Base-by-base conservation (phyloP, 2,797 vertebrate genomes). In the Parauchenoglanis punctatus region DNA sequence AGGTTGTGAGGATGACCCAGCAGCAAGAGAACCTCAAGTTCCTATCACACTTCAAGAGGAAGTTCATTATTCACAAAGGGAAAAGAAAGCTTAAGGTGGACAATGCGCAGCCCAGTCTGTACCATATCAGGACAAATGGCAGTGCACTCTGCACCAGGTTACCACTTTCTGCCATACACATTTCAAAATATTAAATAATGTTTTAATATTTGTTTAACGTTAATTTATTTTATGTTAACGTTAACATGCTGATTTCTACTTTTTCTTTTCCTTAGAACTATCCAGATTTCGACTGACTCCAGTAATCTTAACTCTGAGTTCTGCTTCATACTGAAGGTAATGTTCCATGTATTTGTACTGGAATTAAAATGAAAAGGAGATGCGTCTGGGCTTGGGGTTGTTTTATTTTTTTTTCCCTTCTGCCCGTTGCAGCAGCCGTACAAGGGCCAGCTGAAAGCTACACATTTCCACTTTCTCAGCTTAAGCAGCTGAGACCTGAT, bases 1-100 rank as follows among this genome's bases (percentile, higher is more conserved):
- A 99, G 99, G 99, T 99, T 67, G 99, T 99, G 54, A 96, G 98
- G 15, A 99, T 99, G 99, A 99, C 98, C 0, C 99, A 99, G 94
- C 99, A 99, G 95, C 99, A 99, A 94, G 99, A 99, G 93, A 99
- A 99, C 93, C 97, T 98, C 90, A 99, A 99, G 93, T 99, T 99
- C 93, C 94, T 99, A 87, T 99, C 98, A 0, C 99, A 99, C 89
- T 99, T 99, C 93, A 99, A 99, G 95, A 97, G 99, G 88, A 99
- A 98, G 93, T 99, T 99, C 90, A 97, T 99, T 91, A 97, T 99
- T 90, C 99, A 99, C 95, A 97, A 97, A 87, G 98, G 99, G 90
- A 98, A 97, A 92, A 94, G 98, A 93, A 99, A 98, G 94, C 94
- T 94, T 13, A 95, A 94, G 90, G 95, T 95, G 0, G 96, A 97